Evolutionary conservation across 2,888 invertebrate species (phyloP).

Genomic region (Amiota minor): DNA sequence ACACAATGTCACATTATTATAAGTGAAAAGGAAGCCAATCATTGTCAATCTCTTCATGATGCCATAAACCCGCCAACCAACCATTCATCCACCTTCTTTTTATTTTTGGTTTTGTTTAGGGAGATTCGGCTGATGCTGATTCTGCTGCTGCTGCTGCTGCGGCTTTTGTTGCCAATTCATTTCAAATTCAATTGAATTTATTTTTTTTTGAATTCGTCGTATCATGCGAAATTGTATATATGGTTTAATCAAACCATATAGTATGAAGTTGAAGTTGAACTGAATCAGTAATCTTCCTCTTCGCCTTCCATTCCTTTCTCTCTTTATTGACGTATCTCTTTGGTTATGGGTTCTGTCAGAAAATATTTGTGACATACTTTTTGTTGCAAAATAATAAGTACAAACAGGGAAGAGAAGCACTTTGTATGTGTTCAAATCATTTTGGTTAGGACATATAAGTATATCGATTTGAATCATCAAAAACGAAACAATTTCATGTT

Average conservation of each 20-base stretch:
- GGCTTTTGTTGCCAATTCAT: slow-evolving; percentile 33
- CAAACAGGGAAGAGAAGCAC: too few species aligned
- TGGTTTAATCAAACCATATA: slow-evolving; percentile 37
- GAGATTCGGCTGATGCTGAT: too few species aligned
- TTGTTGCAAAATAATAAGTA: slow-evolving; percentile 37
- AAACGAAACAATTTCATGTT: too few species aligned
- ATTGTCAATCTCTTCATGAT: slow-evolving; percentile 43
- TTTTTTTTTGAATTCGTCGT: neutral
- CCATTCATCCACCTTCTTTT: slow-evolving; percentile 10
- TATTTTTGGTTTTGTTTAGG: too few species aligned
- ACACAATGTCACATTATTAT: too few species aligned
- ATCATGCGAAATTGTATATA: slow-evolving; percentile 9
- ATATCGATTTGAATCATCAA: too few species aligned
- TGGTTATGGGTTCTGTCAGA: neutral
- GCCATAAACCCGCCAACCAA: slow-evolving; percentile 26
- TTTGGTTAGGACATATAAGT: too few species aligned
- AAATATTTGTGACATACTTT: slow-evolving; percentile 40
- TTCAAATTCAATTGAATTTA: slow-evolving; percentile 52
- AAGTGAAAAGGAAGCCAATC: slow-evolving; percentile 52
- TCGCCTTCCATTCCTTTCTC: too few species aligned
- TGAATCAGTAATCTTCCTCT: neutral
- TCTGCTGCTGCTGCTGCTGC: too few species aligned
- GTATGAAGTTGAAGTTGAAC: neutral
- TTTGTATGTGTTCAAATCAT: too few species aligned
- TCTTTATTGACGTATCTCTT: neutral